Base-by-base conservation (phyloP, 2,888 invertebrate genomes). In the Eubasilissa splendida region DNA sequence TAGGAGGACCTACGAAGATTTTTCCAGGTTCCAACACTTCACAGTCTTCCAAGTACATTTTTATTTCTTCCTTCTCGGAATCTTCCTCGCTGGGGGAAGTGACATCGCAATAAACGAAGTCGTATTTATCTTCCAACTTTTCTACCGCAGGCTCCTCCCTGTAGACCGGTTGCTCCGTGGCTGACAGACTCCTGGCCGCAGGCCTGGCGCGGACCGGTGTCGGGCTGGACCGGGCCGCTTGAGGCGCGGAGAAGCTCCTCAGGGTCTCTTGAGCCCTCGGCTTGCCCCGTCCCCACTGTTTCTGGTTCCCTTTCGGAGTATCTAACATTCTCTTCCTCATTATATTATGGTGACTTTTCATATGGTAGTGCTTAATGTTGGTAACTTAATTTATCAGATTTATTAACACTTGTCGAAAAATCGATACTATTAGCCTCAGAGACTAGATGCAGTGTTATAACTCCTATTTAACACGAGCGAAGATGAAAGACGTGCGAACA, bases 1-100 rank as follows among this genome's bases (percentile, higher is more conserved):
- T 88, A 0, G 90, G 89, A 7, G 80, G 77, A 3, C 77, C 80
- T 0, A 80, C 80, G 12, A n/a, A 53, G 0, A 76, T 59, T 8
- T 53, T 60, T 11, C 70, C 80, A 4, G 75, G 66, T 52, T 77
- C 80, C 54, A 73, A 60, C 9, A 59, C 42, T 50, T 70, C 68
- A 11, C 66, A 12, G 11, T 50, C 58, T 31, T 76, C 80, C 54
- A 54, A 59, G 4, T 4, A 53, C 9, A 63, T 60, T 9, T 42
- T 22, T 5, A 33, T 11, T 22, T 54, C 54, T 12, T 80, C 65
- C 33, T 77, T 58, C 42, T 78, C 81, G 9, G 70, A 59, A 11
- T 71, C 71, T 53, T 84, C 83, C 31, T 84, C 83, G 54, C 83
- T 84, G 10, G 83, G 83, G n/a, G 83, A 84, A 22, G 83, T 84